Conservation (phyloP, 2,113 vertebrate species). For the Bos indicus region DNA sequence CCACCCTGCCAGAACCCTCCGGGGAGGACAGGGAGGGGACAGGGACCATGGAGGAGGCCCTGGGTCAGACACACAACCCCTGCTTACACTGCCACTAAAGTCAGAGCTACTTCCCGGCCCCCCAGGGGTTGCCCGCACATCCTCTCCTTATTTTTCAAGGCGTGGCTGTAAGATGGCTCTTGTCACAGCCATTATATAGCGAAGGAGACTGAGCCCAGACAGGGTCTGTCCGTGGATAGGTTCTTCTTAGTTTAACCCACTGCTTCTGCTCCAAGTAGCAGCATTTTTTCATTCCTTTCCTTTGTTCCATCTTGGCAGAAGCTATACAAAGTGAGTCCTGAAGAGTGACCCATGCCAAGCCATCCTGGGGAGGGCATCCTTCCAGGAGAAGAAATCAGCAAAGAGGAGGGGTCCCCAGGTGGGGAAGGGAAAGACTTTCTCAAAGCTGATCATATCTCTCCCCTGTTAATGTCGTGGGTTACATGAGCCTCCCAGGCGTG, state of each 20-base stretch:
- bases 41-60: background rate
- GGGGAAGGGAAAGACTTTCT: conserved; percentile 30
- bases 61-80: background rate
- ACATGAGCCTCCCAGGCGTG: conserved; percentile 75
- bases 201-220: background rate
- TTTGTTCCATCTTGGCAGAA: background rate
- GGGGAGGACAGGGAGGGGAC: background rate
- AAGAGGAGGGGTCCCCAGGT: background rate
- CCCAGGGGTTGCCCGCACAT: fast-evolving
- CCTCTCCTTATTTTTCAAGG: background rate
- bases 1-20: no score
- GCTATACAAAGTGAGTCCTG: background rate
- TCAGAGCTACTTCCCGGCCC: background rate
- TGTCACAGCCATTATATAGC: background rate
- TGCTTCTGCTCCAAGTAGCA: no score
- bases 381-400: conserved; percentile 43
- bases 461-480: conserved; percentile 73
- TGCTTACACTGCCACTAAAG: background rate
- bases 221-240: background rate
- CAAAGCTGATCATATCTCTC: conserved; percentile 68
- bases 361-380: conserved; percentile 29
- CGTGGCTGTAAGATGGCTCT: background rate
- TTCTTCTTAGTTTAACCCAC: background rate
- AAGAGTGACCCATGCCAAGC: background rate
- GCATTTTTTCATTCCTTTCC: background rate